Evolutionary conservation across 2,888 invertebrate genomes (phyloP).

Genomic region (Leptura quadrifasciata): DNA sequence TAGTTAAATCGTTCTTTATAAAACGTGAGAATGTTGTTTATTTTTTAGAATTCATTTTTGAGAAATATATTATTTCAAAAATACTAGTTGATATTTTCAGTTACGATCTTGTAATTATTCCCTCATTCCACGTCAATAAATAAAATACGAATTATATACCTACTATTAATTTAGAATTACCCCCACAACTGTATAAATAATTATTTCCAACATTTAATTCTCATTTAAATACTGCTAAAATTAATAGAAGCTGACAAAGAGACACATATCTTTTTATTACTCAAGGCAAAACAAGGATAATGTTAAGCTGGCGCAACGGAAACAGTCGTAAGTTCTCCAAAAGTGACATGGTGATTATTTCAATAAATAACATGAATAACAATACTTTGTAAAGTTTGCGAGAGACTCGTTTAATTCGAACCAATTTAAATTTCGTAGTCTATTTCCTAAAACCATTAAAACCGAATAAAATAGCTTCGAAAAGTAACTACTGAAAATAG

Average conservation of each 20-base stretch:
- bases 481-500: conserved; percentile 1
- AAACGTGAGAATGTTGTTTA: no score
- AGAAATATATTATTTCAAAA: no score
- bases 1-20: no score
- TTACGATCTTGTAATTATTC: no score
- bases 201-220: neutral
- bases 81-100: no score
- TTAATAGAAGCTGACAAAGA: neutral
- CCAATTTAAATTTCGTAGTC: conserved; percentile 3
- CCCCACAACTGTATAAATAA: no score
- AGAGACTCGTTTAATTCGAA: neutral
- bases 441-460: conserved; percentile 4
- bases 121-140: no score
- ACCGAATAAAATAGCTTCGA: neutral
- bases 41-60: no score
- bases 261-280: neutral
- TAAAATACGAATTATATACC: no score
- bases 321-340: neutral
- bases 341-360: neutral
- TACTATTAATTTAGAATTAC: no score
- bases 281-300: neutral
- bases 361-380: neutral
- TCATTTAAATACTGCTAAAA: neutral
- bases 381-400: neutral
- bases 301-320: neutral